phyloP scores from a whole-genome alignment of 2,113 vertebrate genomes.

The Anser cygnoides region DNA sequence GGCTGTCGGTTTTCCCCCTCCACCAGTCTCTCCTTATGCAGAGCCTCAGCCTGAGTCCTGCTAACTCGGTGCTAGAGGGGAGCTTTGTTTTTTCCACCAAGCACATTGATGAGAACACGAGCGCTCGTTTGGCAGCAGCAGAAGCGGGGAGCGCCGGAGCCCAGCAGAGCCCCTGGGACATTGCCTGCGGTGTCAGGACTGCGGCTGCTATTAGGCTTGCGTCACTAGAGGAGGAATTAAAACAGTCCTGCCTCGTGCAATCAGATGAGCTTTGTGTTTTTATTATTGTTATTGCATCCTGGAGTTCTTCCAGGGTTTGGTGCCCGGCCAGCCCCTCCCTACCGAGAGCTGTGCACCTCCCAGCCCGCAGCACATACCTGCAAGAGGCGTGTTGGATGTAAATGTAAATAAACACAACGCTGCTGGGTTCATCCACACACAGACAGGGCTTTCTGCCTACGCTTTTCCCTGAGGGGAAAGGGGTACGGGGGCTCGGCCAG shows the following conservation, averaged over 20 bases:
- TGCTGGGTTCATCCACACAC: background rate
- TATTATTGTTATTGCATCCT: fast-evolving
- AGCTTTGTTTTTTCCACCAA: fast-evolving
- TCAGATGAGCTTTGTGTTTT: background rate
- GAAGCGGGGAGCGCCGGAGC: background rate
- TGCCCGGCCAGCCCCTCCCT: constrained; percentile 30
- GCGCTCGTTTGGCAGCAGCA: background rate
- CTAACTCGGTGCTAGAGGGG: fast-evolving
- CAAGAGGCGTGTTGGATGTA: background rate
- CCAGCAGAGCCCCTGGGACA: background rate
- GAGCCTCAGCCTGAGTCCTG: background rate
- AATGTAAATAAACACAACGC: background rate
- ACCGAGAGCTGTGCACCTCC: background rate
- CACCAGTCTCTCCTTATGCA: background rate
- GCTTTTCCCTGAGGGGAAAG: background rate
- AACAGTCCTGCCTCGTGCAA: background rate
- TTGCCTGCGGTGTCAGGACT: background rate
- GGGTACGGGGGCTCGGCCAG: background rate
- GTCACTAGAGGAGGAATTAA: background rate
- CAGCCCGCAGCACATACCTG: background rate
- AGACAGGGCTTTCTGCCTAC: fast-evolving
- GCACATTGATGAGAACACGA: background rate
- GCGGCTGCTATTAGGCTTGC: background rate
- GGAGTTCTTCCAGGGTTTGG: background rate
- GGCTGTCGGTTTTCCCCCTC: background rate